phyloP scores from a whole-genome alignment of 2,888 invertebrate genomes.

The Macaria notata region DNA sequence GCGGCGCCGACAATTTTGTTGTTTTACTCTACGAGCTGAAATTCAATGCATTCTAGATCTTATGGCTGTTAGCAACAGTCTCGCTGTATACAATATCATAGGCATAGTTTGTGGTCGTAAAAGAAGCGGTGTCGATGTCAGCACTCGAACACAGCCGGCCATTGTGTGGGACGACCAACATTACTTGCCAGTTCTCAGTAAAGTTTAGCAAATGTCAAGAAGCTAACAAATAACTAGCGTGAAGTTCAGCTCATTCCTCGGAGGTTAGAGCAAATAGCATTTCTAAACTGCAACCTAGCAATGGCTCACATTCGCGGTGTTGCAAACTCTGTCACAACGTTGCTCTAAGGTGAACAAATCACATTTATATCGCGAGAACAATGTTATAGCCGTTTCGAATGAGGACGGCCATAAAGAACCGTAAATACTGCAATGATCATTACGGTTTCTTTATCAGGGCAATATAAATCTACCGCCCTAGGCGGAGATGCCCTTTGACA shows the following conservation, averaged over 20 bases:
- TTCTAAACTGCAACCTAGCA: constrained; percentile 4
- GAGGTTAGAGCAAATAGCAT: constrained; percentile 6
- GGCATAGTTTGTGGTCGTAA: neutral
- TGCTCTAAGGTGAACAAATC: constrained; percentile 7
- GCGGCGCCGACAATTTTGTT: neutral
- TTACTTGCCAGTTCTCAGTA: constrained; percentile 2
- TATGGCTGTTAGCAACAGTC: neutral
- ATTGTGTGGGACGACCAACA: constrained; percentile 3
- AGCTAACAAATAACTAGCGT: constrained; percentile 11
- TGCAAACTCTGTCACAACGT: constrained; percentile 13
- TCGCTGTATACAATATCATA: neutral
- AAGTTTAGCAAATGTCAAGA: constrained; percentile 14
- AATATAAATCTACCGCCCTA: constrained; percentile 27
- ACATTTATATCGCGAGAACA: constrained; percentile 1
- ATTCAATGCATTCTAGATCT: constrained; percentile 5
- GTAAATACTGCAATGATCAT: constrained; percentile 22
- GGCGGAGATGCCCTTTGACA: constrained; percentile 24
- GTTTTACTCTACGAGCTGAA: constrained; percentile 1
- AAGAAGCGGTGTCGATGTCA: constrained; percentile 10
- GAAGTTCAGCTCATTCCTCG: constrained; percentile 5
- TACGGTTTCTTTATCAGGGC: constrained; percentile 21
- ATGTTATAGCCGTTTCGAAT: constrained; percentile 8
- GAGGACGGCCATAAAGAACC: constrained; percentile 10
- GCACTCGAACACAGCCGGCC: constrained; percentile 4
- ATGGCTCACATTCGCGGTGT: constrained; percentile 6